Conservation (phyloP, 2,888 invertebrate genomes). For the Sminthurinus aureus region DNA sequence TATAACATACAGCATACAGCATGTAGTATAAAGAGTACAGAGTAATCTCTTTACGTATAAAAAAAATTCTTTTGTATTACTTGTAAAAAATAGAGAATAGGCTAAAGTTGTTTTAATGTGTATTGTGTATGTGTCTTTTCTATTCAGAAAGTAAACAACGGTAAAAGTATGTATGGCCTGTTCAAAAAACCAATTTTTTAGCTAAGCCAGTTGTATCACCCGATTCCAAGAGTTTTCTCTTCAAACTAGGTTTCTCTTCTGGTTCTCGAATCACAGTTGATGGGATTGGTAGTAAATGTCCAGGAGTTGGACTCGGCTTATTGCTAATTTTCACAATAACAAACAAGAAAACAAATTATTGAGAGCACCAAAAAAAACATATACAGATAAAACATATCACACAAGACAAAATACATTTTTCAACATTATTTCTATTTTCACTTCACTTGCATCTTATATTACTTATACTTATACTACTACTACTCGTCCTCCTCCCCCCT, state of each 20-base stretch:
- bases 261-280: slow-evolving; percentile 70
- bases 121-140: too few relatives aligned
- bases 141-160: not conserved
- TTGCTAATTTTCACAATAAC: slow-evolving; percentile 67
- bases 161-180: not conserved
- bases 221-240: slow-evolving; percentile 77
- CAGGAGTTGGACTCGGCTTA: slow-evolving; percentile 86
- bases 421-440: not conserved
- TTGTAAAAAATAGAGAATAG: too few relatives aligned
- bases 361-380: not conserved
- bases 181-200: slow-evolving; percentile 53
- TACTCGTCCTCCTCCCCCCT: too few relatives aligned
- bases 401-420: not conserved
- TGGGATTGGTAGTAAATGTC: slow-evolving; percentile 83
- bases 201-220: slow-evolving; percentile 65
- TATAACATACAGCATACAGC: not conserved
- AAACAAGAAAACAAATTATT: not conserved
- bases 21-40: too few relatives aligned
- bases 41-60: too few relatives aligned
- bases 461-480: too few relatives aligned
- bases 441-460: too few relatives aligned
- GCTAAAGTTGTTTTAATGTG: too few relatives aligned
- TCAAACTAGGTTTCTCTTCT: slow-evolving; percentile 73
- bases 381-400: not conserved
- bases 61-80: too few relatives aligned